These are phyloP conservation scores for Corydoras maculifer DNA, from an alignment of 2,113 vertebrate genomes.

Conservation along the genomic window DNA sequence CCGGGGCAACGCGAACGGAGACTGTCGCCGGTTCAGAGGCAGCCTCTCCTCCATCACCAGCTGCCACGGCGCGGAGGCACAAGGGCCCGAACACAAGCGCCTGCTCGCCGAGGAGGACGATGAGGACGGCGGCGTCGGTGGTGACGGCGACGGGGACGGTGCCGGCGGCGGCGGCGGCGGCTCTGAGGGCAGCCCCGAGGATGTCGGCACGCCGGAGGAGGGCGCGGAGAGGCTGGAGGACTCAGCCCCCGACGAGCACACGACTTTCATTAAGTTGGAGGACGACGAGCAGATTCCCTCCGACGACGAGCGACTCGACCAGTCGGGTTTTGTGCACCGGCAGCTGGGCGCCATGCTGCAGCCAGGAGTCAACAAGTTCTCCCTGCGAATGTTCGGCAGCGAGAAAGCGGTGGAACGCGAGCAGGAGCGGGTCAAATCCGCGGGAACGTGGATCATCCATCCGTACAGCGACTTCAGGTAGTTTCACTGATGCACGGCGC, in stretches of 20 bases:
- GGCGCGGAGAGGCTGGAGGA: slow-evolving; percentile 60
- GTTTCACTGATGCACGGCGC: no score
- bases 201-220: no score
- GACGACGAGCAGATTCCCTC: slow-evolving; percentile 79
- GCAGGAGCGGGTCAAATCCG: slow-evolving; percentile 91
- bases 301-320: slow-evolving; percentile 82
- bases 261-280: slow-evolving; percentile 83
- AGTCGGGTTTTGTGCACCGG: slow-evolving; percentile 91
- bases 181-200: neutral
- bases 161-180: slow-evolving; percentile 57
- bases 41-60: slow-evolving; percentile 88
- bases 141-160: slow-evolving; percentile 70
- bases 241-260: slow-evolving; percentile 61
- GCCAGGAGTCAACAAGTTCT: slow-evolving; percentile 99
- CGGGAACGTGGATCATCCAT: slow-evolving; percentile 98
- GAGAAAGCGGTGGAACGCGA: slow-evolving; percentile 97
- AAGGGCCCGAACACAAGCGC: slow-evolving; percentile 78
- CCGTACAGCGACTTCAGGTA: slow-evolving; percentile 99
- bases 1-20: slow-evolving; percentile 89
- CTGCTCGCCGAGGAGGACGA: slow-evolving; percentile 83
- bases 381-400: slow-evolving; percentile 96
- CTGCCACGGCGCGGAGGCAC: slow-evolving; percentile 71
- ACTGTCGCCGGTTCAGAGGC: slow-evolving; percentile 85
- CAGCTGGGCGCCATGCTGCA: slow-evolving; percentile 96
- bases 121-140: slow-evolving; percentile 54